Base-by-base conservation (phyloP, 1,140 invertebrate species). In the Bombus breviceps region DNA sequence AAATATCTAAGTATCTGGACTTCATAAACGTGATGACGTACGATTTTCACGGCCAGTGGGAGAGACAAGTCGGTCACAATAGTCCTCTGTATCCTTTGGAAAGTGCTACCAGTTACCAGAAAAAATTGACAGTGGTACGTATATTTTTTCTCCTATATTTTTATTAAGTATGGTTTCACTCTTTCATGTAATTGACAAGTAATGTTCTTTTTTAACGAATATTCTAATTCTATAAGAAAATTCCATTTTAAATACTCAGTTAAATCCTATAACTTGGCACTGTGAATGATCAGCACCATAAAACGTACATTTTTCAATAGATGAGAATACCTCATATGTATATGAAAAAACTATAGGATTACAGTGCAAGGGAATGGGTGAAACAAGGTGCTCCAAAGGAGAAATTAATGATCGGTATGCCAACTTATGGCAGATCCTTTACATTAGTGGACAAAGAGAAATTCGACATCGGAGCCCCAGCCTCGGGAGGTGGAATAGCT, bases 21-120 rank as follows among this genome's bases (percentile, higher is more conserved):
- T 98, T 98, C 92, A 98, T 99, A 91, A 99, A 99, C 92, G 97
- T 99, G 9, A 99, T 99, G 98, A 98, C 98, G 3, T 99, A 99
- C 90, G 98, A 99, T 93, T 99, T 99, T 96, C 98, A 99, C 92
- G 98, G 98, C 0, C 98, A 98, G 92, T 99, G 98, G 98, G 98
- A 99, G 93, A 96, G 98, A 88, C 97, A 98, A 92, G 98, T 99
- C 25, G 98, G 98, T 4, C 98, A 99, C 94, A 99, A 99, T 95
- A 98, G 98, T 87, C 98, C 98, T 1, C 96, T 99, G 0, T 98
- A 97, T 94, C 97, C 98, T 0, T 94, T 99, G 6, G 98, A 98
- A 93, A 98, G 97, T 92, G 98, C 98, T 28, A 98, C 98, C 3
- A 97, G 97, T 85, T 98, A 98, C 92, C 97, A 98, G 94, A 98